Evolutionary conservation across 2,113 vertebrate genomes (phyloP).

Genomic region (Sphyrna mokarran): DNA sequence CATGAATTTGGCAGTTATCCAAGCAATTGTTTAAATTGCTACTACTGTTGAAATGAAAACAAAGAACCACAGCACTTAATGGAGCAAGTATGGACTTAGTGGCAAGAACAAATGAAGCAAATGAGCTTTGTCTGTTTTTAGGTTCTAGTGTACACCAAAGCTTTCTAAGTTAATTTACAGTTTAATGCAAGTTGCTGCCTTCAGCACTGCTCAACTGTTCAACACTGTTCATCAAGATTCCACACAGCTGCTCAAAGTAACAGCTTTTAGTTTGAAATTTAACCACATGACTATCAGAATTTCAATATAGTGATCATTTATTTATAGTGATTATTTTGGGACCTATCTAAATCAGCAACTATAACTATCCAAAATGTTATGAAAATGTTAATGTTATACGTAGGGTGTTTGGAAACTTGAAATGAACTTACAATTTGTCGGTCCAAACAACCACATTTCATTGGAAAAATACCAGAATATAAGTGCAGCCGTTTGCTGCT

Average conservation of each 20-base stretch:
- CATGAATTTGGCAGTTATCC: slow-evolving; percentile 4
- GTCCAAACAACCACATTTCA: not conserved
- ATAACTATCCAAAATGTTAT: not conserved
- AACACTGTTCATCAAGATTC: not conserved
- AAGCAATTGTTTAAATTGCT: slow-evolving; percentile 14
- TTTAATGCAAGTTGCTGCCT: slow-evolving; percentile 4
- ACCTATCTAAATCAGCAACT: not conserved
- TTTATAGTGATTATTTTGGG: not conserved
- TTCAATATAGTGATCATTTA: not conserved
- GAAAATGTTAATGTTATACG: not conserved
- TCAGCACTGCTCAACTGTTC: not conserved
- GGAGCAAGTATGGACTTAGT: not conserved
- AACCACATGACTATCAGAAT: not conserved
- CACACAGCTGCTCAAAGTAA: not conserved
- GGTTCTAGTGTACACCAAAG: not conserved
- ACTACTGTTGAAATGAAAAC: not conserved
- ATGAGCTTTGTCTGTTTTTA: slow-evolving; percentile 9
- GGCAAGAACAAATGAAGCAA: slow-evolving; percentile 1
- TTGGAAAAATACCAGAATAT: not conserved
- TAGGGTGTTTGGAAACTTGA: not conserved
- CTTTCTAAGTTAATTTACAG: slow-evolving; percentile 14
- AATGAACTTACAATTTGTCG: not conserved
- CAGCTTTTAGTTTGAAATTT: not conserved
- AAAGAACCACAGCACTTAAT: not conserved
- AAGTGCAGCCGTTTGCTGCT: not conserved